Conservation (phyloP, 1,140 invertebrate genomes). For the Diorhabda elongata region DNA sequence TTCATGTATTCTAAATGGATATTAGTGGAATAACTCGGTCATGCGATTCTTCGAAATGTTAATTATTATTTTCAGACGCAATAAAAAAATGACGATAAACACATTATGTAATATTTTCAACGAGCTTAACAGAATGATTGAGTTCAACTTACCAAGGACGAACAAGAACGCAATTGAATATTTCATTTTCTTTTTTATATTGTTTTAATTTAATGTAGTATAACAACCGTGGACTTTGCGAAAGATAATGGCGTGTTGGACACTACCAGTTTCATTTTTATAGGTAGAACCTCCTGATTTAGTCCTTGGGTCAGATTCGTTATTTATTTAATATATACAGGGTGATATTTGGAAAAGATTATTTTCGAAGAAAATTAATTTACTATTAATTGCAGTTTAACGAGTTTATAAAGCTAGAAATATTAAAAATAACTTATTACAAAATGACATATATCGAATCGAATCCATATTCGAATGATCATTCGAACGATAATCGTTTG, state of each 20-base stretch:
- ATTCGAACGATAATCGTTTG: no score
- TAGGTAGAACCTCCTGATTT: background rate
- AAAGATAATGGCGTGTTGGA: background rate
- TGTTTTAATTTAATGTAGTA: background rate
- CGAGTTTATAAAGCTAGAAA: no score
- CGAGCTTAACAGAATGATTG: background rate
- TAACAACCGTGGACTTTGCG: background rate
- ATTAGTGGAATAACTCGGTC: background rate
- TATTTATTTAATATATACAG: no score
- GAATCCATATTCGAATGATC: no score
- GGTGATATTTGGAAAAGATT: no score
- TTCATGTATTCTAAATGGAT: background rate
- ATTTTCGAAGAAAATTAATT: no score
- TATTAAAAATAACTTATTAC: no score
- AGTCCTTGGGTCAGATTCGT: conserved; percentile 4
- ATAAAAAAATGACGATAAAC: conserved; percentile 7
- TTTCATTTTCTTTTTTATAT: conserved; percentile 7
- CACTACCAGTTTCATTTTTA: background rate
- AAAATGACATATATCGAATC: no score
- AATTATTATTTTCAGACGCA: background rate
- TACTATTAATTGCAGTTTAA: no score
- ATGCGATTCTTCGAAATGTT: background rate
- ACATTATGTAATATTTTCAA: conserved; percentile 5
- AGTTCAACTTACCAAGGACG: conserved; percentile 22
- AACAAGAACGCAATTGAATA: conserved; percentile 15